Percentiles rank a stretch among this genome's conserved stretches.
Evolutionary conservation across 2,113 vertebrate species (phyloP).

Genomic region (Psephotus haematonotus): DNA sequence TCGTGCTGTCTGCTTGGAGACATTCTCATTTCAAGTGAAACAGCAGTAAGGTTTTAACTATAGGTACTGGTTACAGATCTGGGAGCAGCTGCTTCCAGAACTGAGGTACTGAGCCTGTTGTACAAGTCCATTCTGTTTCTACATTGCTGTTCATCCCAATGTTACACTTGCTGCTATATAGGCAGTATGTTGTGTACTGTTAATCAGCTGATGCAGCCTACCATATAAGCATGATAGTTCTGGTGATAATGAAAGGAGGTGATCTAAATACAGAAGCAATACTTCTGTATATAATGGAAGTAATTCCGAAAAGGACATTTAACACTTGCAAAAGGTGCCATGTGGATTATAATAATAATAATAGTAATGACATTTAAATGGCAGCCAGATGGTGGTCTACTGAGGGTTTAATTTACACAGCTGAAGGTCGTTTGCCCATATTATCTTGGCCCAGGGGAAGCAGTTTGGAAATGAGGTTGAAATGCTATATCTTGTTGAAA

Average conservation of each 20-base stretch:
- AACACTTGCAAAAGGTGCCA: not conserved
- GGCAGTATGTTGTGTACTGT: not conserved
- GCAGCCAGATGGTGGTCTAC: not conserved
- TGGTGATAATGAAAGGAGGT: not conserved
- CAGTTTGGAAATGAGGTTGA: not conserved
- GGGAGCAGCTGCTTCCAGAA: not conserved
- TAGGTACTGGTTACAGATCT: not conserved
- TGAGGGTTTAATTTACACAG: not conserved
- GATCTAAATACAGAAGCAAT: not conserved
- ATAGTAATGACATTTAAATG: not conserved
- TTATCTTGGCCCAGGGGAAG: not conserved
- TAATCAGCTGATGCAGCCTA: not conserved
- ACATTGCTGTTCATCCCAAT: fast-evolving
- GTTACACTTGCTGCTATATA: fast-evolving
- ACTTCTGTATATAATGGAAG: not conserved
- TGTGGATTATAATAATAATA: not conserved
- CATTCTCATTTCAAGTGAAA: not conserved
- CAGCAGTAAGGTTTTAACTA: not conserved
- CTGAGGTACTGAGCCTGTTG: not conserved
- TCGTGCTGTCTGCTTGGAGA: not conserved
- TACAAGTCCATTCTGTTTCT: not conserved
- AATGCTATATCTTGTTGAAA: not conserved
- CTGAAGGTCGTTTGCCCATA: not conserved
- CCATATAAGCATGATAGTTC: not conserved
- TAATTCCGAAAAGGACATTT: not conserved